A percentile compares a stretch with the other conserved stretches of the same genome.
Conservation (phyloP, 2,797 vertebrate genomes). For the Allobates femoralis region DNA sequence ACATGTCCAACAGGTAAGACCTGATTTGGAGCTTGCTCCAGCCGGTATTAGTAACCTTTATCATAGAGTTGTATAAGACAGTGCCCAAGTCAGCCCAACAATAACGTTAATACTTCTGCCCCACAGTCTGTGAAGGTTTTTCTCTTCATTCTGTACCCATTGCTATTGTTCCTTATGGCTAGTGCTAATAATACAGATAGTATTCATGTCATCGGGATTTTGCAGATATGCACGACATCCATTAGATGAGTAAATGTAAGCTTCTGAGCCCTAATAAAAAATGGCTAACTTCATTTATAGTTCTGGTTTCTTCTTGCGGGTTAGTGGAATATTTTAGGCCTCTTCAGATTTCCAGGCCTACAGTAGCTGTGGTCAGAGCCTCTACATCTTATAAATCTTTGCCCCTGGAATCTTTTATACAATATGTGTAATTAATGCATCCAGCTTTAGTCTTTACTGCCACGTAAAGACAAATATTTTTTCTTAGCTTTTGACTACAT, state of each 20-base stretch:
- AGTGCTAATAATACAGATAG: neutral
- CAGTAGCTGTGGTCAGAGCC: neutral
- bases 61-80: neutral
- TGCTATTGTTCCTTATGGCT: neutral
- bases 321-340: neutral
- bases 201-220: neutral
- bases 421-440: neutral
- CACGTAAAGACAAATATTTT: too few relatives aligned
- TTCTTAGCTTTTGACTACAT: neutral
- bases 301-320: neutral
- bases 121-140: neutral
- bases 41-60: neutral
- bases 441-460: neutral
- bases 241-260: neutral
- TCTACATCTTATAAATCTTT: neutral
- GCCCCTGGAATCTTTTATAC: neutral
- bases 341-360: neutral
- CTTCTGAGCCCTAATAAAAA: neutral
- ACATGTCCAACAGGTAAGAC: neutral
- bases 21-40: neutral
- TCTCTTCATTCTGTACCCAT: neutral
- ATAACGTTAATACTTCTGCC: neutral
- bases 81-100: neutral
- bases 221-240: neutral
- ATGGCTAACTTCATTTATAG: neutral